Evolutionary conservation across 2,888 invertebrate genomes (phyloP).

Genomic region (Archaeoteleia sp.): DNA sequence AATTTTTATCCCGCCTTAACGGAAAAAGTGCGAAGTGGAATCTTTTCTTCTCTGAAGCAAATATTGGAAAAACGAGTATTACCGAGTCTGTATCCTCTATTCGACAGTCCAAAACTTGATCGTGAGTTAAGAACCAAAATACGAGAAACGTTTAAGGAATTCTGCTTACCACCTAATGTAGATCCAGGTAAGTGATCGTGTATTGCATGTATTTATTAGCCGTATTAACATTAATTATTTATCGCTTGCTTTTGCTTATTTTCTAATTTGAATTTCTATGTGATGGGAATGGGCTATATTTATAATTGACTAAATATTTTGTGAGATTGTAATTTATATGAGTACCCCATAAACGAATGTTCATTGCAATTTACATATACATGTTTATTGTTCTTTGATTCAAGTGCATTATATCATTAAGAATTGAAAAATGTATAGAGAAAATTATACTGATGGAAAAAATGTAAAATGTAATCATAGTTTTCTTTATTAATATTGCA

Average conservation of each 20-base stretch:
- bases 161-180: slow-evolving; percentile 80
- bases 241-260: slow-evolving; percentile 16
- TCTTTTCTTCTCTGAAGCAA: slow-evolving; percentile 87
- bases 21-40: slow-evolving; percentile 87
- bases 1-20: slow-evolving; percentile 88
- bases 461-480: too few relatives aligned
- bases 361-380: too few relatives aligned
- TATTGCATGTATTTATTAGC: slow-evolving; percentile 27
- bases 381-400: too few relatives aligned
- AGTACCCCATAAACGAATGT: too few relatives aligned
- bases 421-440: too few relatives aligned
- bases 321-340: too few relatives aligned
- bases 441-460: too few relatives aligned
- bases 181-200: slow-evolving; percentile 75
- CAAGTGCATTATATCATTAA: too few relatives aligned
- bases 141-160: slow-evolving; percentile 93
- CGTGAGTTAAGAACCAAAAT: slow-evolving; percentile 88
- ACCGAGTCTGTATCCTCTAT: slow-evolving; percentile 88
- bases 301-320: too few relatives aligned
- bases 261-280: neutral
- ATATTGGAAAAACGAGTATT: slow-evolving; percentile 94
- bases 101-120: slow-evolving; percentile 92
- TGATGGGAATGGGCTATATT: too few relatives aligned
- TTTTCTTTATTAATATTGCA: too few relatives aligned
- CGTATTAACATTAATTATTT: neutral